Evolutionary conservation across 2,113 vertebrate genomes (phyloP), one percentile per base, ranked within the genome.

Genomic region (Typhlomys cinereus): DNA sequence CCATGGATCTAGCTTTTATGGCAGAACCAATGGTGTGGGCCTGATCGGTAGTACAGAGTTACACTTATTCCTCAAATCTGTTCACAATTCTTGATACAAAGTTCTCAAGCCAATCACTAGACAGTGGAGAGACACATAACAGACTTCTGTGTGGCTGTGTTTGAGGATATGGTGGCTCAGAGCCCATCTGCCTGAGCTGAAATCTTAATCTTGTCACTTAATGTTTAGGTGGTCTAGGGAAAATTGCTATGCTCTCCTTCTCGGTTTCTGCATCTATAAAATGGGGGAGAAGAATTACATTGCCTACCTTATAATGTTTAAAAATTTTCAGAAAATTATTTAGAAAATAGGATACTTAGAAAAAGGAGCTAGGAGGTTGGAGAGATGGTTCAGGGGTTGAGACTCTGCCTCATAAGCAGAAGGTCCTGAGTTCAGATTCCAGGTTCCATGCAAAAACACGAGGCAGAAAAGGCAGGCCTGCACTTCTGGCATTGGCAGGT

Each of bases 211-310:
- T n/a, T 34, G 17, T 10, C 4, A 13, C 15, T 23, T 61, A n/a
- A 67, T 27, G 25, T 14, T 31, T 88, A 25, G 27, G 41, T 48
- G 34, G 44, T 23, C 27, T 21, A 39, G 34, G 48, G 7, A 10
- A 69, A 75, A 25, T 54, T 18, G 76, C 25, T 78, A 73, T 2
- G 36, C 18, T 25, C 39, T 82, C 41, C 31, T 17, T 14, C 71
- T 87, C 57, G 25, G 41, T 61, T 67, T 71, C 41, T n/a, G 93
- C 27, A 44, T 78, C 76, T 76, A 5, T 48, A 71, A 59, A 86
- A 70, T 34, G 59, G 20, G 36, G 27, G n/a, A 75, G 59, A 90
- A n/a, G 64, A n/a, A 69, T 31, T 34, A 36, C 25, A 36, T 15
- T 64, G n/a, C 54, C 57, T 87, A 23, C 13, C 31, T 79, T 74